Percentiles rank a stretch among this genome's conserved stretches.
Conservation (phyloP, 2,113 vertebrate genomes). For the Pluvialis apricaria region DNA sequence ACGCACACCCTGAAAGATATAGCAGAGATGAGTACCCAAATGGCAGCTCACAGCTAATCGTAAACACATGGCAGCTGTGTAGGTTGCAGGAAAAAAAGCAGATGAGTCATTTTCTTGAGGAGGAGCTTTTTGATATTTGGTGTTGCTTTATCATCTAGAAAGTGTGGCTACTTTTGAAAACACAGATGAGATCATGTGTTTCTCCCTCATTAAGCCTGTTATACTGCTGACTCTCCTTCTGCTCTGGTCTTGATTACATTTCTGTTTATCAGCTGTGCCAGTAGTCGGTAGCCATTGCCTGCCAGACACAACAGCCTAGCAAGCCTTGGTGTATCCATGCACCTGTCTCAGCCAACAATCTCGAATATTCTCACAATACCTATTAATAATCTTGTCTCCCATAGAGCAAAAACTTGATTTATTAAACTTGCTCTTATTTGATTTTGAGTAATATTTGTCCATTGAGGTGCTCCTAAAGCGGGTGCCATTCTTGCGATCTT, state of each 20-base stretch:
- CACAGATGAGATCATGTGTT: neutral
- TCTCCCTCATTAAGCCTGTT: neutral
- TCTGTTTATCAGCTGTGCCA: neutral
- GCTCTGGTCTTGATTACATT: neutral
- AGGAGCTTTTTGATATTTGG: neutral
- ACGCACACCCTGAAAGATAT: neutral
- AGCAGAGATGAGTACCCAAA: neutral
- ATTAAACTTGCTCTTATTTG: neutral
- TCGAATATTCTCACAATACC: neutral
- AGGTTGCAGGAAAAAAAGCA: neutral
- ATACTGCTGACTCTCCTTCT: neutral
- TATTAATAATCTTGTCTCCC: neutral
- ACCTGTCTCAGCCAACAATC: neutral
- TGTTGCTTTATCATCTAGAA: neutral
- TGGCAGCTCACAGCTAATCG: neutral
- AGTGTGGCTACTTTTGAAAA: neutral
- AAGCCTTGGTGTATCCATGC: neutral
- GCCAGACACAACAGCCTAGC: neutral
- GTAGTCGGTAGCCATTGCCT: neutral
- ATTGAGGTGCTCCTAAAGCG: neutral
- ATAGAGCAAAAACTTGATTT: neutral
- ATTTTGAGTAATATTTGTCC: neutral
- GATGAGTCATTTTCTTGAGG: neutral
- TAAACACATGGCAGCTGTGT: neutral
- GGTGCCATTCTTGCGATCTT: neutral